Conservation (phyloP, 2,113 vertebrate species). For the Cryptomyrus ogoouensis region DNA sequence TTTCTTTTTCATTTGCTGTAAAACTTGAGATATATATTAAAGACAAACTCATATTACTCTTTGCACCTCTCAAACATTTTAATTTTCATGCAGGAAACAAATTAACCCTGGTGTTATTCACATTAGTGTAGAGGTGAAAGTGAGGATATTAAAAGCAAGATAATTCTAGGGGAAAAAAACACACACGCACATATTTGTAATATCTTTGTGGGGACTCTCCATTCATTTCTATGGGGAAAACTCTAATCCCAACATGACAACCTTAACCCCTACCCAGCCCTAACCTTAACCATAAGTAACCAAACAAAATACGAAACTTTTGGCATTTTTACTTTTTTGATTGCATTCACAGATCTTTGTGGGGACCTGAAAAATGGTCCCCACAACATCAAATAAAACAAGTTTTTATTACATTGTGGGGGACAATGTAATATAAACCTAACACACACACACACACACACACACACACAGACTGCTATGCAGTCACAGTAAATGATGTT, state of each 20-base stretch:
- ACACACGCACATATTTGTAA: neutral
- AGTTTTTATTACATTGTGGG: too few relatives aligned
- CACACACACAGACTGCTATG: neutral
- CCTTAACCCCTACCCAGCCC: too few relatives aligned
- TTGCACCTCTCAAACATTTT: neutral
- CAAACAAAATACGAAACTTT: too few relatives aligned
- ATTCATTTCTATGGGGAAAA: too few relatives aligned
- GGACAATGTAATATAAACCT: too few relatives aligned
- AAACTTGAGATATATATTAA: neutral
- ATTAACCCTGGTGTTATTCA: neutral
- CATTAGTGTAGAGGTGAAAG: neutral
- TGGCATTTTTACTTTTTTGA: too few relatives aligned
- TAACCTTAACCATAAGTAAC: too few relatives aligned
- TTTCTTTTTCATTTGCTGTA: neutral
- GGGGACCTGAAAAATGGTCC: too few relatives aligned
- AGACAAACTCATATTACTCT: neutral
- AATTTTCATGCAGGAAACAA: neutral
- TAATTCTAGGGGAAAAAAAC: neutral
- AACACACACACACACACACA: neutral
- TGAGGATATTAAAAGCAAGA: neutral
- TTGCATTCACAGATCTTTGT: too few relatives aligned
- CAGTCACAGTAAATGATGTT: neutral
- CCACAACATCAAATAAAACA: too few relatives aligned
- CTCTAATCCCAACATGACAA: too few relatives aligned
- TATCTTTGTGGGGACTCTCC: too few relatives aligned